Base-by-base conservation (phyloP, 2,797 vertebrate species). In the Peromyscus eremicus region DNA sequence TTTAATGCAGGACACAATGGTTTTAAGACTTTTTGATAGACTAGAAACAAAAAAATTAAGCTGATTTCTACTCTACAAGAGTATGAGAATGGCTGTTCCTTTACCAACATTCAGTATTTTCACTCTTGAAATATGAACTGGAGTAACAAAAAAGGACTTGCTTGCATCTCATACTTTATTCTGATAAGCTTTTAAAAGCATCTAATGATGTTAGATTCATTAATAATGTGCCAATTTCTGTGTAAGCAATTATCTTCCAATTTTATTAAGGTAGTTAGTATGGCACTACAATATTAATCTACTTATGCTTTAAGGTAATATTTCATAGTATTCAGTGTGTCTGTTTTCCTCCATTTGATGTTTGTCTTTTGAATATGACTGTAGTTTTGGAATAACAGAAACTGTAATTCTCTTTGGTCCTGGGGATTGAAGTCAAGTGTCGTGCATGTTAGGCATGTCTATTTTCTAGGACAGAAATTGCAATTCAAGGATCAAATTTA, bases 81-180 rank as follows among this genome's bases (percentile, higher is more conserved):
- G 29, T 23, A 70, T 71, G 46, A 82, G n/a, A 75, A 46, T 82
- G 23, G 4, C 27, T 80, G 6, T 80, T 77, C 23, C 70, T 40
- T 79, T 66, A 34, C 1, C n/a, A 92, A 55, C 43, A 85, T 60
- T 89, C 11, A n/a, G 4, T 49, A 71, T 70, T 89, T 94, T 94
- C 68, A 84, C 92, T 87, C 32, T 91, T 94, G n/a, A 91, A 96
- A 80, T 93, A 73, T 32, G 21, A 79, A 95, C 79, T 57, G 21
- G 43, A 73, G 62, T 94, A 29, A 89, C 66, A 40, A 95, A 94
- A 81, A 40, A 37, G 7, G 17, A 95, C 70, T 14, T 68, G 77
- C 9, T 43, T 95, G 19, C 62, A 86, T n/a, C 57, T 76, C 62
- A 17, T 73, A 40, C 6, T 76, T 94, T 79, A 60, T 82, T 90